Evolutionary conservation across 1,140 invertebrate genomes (phyloP).

Genomic region (Musca domestica): DNA sequence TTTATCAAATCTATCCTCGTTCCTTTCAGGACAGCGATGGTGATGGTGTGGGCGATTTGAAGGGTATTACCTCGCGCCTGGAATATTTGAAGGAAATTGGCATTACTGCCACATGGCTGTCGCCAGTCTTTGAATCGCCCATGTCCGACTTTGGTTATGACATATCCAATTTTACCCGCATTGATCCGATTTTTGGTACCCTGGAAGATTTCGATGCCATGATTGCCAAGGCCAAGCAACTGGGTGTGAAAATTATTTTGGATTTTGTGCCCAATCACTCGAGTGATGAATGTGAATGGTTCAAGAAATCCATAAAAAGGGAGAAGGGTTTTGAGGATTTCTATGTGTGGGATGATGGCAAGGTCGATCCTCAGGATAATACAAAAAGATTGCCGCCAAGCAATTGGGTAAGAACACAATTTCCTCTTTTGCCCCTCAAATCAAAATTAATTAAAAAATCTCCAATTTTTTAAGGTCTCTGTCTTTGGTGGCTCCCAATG

Average conservation of each 20-base stretch:
- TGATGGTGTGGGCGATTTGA: constrained; percentile 76
- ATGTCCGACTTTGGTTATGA: constrained; percentile 70
- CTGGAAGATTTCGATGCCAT: constrained; percentile 72
- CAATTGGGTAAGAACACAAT: constrained; percentile 62
- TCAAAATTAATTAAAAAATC: background rate
- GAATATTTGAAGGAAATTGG: constrained; percentile 59
- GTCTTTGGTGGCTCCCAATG: constrained; percentile 63
- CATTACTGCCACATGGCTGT: constrained; percentile 66
- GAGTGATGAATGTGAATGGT: constrained; percentile 69
- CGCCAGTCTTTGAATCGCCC: constrained; percentile 68
- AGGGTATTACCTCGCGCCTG: constrained; percentile 57
- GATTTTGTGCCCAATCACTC: constrained; percentile 69
- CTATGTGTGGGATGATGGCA: constrained; percentile 68
- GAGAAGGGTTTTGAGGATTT: constrained; percentile 64
- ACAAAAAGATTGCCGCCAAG: constrained; percentile 57
- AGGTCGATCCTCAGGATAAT: constrained; percentile 37
- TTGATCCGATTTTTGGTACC: constrained; percentile 70
- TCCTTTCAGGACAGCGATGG: constrained; percentile 77
- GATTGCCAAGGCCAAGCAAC: constrained; percentile 59
- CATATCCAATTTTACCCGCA: constrained; percentile 66
- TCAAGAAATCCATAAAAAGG: constrained; percentile 61
- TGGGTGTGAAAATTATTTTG: constrained; percentile 54
- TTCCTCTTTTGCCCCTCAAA: background rate
- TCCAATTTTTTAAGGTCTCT: constrained; percentile 50
- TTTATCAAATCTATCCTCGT: constrained; percentile 78